Conservation (phyloP, 2,888 invertebrate genomes). For the Chironomus tentans region DNA sequence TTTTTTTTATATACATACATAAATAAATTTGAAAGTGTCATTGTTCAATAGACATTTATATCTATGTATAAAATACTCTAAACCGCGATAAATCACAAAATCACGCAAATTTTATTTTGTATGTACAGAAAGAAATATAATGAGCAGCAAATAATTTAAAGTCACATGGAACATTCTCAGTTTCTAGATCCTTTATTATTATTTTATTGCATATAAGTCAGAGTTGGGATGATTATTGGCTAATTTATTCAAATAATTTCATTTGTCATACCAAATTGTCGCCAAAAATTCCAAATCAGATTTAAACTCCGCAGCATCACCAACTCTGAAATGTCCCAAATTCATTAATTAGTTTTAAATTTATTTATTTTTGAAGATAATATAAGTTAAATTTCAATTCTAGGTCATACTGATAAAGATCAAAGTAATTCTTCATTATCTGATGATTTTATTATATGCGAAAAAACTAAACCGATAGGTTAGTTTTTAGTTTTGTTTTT, state of each 20-base stretch:
- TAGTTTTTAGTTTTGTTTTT: neutral
- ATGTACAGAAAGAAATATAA: neutral
- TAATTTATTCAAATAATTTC: no score
- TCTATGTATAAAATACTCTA: no score
- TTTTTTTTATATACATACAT: no score
- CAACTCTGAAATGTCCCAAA: no score
- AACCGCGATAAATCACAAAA: no score
- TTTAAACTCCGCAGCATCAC: no score
- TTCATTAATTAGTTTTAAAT: no score
- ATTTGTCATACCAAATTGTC: no score
- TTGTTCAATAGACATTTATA: neutral
- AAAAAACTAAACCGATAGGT: constrained; percentile 8
- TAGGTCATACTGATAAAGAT: constrained; percentile 6
- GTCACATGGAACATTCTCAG: neutral
- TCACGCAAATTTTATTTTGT: neutral
- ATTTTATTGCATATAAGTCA: no score
- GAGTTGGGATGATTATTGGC: no score
- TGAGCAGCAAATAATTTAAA: neutral
- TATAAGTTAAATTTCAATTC: neutral
- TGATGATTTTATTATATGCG: constrained; percentile 8
- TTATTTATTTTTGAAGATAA: neutral
- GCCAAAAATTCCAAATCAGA: no score
- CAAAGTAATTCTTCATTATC: constrained; percentile 6
- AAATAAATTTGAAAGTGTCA: neutral
- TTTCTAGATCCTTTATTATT: no score